Conservation (phyloP, 2,113 vertebrate species). For the Craseonycteris thonglongyai region DNA sequence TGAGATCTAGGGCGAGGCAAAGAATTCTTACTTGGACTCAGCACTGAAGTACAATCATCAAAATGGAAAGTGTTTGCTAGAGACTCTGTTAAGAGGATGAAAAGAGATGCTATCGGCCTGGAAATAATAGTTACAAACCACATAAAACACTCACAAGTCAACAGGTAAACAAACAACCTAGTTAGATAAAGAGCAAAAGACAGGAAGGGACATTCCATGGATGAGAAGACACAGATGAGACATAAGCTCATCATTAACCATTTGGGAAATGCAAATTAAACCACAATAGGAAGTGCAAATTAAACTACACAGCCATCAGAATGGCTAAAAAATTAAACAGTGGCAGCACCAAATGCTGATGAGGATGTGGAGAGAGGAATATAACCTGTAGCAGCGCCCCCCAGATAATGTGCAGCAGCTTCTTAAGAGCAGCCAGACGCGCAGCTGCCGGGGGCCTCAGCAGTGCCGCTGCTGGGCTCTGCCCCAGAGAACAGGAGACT, state of each 20-base stretch:
- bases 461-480: accelerated
- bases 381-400: accelerated
- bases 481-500: not conserved
- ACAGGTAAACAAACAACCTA: not conserved
- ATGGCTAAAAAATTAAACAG: not conserved
- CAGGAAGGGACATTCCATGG: not conserved
- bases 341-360: not conserved
- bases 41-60: not conserved
- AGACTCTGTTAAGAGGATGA: not conserved
- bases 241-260: accelerated
- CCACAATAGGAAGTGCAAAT: too few relatives aligned
- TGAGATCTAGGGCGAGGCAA: too few relatives aligned
- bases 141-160: not conserved
- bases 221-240: not conserved
- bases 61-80: not conserved
- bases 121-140: not conserved
- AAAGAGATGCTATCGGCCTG: not conserved
- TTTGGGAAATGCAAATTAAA: not conserved
- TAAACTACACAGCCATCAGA: not conserved
- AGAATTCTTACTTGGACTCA: not conserved
- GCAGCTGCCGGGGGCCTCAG: accelerated
- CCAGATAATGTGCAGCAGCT: not conserved
- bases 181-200: not conserved
- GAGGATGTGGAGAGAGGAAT: not conserved
- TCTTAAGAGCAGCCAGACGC: accelerated